A percentile compares a stretch with the other conserved stretches of the same genome.
Evolutionary conservation across 2,888 invertebrate genomes (phyloP).

Genomic region (Pyrocoelia pectoralis): DNA sequence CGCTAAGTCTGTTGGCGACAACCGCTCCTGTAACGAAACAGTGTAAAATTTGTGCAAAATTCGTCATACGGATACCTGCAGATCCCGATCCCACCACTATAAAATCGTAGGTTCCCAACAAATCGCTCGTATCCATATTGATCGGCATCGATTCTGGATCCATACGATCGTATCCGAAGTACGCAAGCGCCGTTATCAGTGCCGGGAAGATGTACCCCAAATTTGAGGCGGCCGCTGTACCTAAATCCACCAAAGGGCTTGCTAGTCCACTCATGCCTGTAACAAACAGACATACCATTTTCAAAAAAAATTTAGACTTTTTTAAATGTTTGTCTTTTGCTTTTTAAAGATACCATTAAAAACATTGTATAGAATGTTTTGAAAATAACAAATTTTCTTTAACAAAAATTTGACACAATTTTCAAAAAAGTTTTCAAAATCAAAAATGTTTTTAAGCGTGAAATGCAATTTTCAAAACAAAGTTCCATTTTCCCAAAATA

Average conservation of each 20-base stretch:
- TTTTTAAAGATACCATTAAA: too few relatives aligned
- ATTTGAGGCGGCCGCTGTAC: slow-evolving; percentile 71
- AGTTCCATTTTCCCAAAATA: too few relatives aligned
- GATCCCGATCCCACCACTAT: slow-evolving; percentile 88
- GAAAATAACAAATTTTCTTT: too few relatives aligned
- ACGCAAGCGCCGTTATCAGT: slow-evolving; percentile 84
- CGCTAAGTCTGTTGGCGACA: slow-evolving; percentile 82
- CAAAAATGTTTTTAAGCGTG: too few relatives aligned
- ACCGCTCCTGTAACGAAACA: slow-evolving; percentile 71
- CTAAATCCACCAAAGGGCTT: slow-evolving; percentile 73
- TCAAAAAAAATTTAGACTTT: too few relatives aligned
- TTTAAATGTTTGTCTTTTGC: neutral
- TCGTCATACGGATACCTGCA: slow-evolving; percentile 66
- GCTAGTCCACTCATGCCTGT: slow-evolving; percentile 71
- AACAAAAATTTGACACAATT: too few relatives aligned
- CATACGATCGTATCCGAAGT: slow-evolving; percentile 84
- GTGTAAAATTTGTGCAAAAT: neutral
- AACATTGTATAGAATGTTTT: too few relatives aligned
- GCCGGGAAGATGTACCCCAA: slow-evolving; percentile 85
- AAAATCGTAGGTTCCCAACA: slow-evolving; percentile 80
- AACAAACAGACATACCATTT: too few relatives aligned
- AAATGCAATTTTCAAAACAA: too few relatives aligned
- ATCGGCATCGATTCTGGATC: slow-evolving; percentile 83
- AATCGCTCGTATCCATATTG: slow-evolving; percentile 71
- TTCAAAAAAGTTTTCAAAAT: too few relatives aligned